Evolutionary conservation across 2,797 vertebrate genomes (phyloP).

Genomic region (Nannoperca australis): DNA sequence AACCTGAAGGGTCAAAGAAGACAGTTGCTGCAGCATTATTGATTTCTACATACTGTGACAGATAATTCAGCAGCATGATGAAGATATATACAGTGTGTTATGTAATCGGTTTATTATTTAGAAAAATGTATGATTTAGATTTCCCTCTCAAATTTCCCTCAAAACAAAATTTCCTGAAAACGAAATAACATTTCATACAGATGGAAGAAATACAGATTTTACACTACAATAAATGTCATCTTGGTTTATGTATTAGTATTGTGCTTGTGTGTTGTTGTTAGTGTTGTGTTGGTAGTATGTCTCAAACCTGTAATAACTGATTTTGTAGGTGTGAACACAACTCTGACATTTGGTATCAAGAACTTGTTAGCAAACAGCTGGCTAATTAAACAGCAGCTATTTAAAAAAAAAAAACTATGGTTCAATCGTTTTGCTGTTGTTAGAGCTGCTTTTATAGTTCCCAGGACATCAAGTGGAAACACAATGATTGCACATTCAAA

Average conservation of each 20-base stretch:
- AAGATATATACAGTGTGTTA: neutral
- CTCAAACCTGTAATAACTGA: neutral
- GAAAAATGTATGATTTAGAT: too few species aligned
- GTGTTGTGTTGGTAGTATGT: neutral
- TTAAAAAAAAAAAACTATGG: too few species aligned
- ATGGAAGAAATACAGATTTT: neutral
- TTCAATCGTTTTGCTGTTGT: neutral
- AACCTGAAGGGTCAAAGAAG: neutral
- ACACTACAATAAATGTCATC: neutral
- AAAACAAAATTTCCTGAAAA: neutral
- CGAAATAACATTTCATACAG: neutral
- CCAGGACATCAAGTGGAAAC: neutral
- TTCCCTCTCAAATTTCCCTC: neutral
- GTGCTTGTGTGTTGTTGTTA: neutral
- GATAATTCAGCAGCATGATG: neutral
- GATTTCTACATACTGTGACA: neutral
- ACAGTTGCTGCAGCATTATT: neutral
- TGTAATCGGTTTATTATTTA: neutral
- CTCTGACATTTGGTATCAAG: neutral
- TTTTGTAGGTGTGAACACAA: neutral
- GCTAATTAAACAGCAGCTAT: neutral
- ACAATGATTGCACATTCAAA: neutral
- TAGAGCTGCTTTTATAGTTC: neutral
- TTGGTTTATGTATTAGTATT: too few species aligned
- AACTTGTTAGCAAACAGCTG: neutral